Conservation (phyloP, 2,113 vertebrate species). For the Zapornia atra region DNA sequence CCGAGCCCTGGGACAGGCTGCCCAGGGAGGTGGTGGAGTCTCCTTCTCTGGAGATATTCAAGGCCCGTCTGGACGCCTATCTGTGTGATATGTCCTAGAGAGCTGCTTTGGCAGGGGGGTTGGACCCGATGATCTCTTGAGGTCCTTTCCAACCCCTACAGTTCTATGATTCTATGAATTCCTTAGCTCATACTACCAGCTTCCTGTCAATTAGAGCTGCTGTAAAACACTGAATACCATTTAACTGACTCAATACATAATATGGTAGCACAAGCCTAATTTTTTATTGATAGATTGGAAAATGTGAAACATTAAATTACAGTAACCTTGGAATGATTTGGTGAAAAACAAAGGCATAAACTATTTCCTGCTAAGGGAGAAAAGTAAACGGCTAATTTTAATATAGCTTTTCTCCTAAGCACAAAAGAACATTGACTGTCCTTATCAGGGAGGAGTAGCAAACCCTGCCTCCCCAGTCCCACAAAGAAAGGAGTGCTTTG, state of each 20-base stretch:
- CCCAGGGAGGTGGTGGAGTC: too few relatives aligned
- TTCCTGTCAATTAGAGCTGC: not conserved
- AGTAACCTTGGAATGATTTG: not conserved
- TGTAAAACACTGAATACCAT: not conserved
- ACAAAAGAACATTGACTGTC: not conserved
- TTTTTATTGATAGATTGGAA: not conserved
- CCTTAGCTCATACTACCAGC: not conserved
- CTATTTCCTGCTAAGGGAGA: not conserved
- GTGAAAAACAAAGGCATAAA: not conserved
- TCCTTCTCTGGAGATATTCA: too few relatives aligned
- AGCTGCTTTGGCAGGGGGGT: too few relatives aligned
- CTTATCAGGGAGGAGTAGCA: constrained; percentile 36
- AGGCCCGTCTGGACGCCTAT: too few relatives aligned
- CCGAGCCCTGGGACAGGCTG: too few relatives aligned
- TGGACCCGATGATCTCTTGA: too few relatives aligned
- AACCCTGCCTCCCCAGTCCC: not conserved
- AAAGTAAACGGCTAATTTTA: not conserved
- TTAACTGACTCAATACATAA: not conserved
- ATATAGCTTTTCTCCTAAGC: not conserved
- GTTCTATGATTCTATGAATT: too few relatives aligned
- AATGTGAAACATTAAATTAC: not conserved
- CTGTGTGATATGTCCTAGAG: too few relatives aligned
- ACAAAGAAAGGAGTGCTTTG: constrained; percentile 9
- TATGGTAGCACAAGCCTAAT: not conserved
- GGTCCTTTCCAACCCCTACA: too few relatives aligned